Evolutionary conservation across 1,140 invertebrate species (phyloP), one percentile per base, ranked within the genome.

Genomic region (Cydia splendana): DNA sequence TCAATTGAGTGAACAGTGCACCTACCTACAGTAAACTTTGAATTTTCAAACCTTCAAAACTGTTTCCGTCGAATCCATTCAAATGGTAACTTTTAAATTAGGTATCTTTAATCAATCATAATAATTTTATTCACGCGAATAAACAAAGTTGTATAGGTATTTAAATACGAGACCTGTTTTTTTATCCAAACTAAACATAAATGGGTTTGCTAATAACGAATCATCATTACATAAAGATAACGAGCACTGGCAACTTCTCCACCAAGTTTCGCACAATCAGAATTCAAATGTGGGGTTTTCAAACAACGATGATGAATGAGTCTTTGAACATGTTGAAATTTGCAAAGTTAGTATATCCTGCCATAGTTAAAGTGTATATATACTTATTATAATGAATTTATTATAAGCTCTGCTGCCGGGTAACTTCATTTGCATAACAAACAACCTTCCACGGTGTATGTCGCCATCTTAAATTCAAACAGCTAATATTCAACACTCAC

Each of bases 331-430:
- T 71, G 30, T 71, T 71, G 67, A 42, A 45, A 71, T 71, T 71
- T 38, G 67, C 67, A 38, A 71, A 71, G 67, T 45, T 71, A 71
- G 67, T n/a, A 34, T 6, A 71, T 71, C 34, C 67, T 13, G 34
- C n/a, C 34, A 45, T 71, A 71, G 67, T 71, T 71, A 45, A 71
- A 42, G 67, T 71, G 67, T 71, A 15, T 20, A 71, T 71, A 45
- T 71, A 71, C 67, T 71, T 71, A 71, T 71, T 71, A 71, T 71
- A 71, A 71, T 38, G 67, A 71, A 71, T 71, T 71, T 71, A 71
- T 71, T 71, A 71, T 71, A 71, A 71, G 67, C 67, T 12, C 34
- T 34, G 67, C 15, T 20, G 67, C 67, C 67, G 67, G 67, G 67
- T 71, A 71, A 71, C 67, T 45, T 71, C 67, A 71, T 71, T 71